Evolutionary conservation across 2,888 invertebrate genomes (phyloP), one percentile per base, ranked within the genome.

Genomic region (Agonopterix subpropinquella): DNA sequence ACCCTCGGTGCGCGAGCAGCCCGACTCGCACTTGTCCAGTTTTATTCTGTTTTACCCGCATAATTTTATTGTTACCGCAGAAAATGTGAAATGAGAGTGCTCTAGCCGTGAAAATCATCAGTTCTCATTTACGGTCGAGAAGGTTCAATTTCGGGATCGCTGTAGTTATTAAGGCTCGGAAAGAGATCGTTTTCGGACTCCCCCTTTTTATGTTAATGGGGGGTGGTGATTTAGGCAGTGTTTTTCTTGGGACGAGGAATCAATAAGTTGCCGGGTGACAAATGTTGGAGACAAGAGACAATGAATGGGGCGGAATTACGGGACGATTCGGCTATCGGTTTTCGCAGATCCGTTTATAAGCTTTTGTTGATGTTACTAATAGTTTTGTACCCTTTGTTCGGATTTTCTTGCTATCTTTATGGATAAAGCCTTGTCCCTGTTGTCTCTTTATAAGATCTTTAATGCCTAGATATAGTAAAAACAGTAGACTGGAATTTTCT

Each of bases 91-190:
- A 47, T 52, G 53, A 43, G 50, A 55, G 53, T 52, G 50, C 45
- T 47, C 50, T 47, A 18, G 13, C 45, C 47, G 47, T 47, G 13
- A 47, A 47, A 67, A 65, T 67, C 61, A 70, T 67, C 62, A 54
- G 53, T 58, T 63, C 62, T 53, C 55, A 55, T 66, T 73, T 57
- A 67, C 68, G 67, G 64, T 55, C 62, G 63, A 64, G 52, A 51
- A 59, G 53, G 44, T 72, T 57, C 64, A 74, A 77, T 76, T 71
- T 58, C 50, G 50, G 52, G 50, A 35, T 36, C 39, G 39, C 18
- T 35, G 11, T 15, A 37, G 11, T 15, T 41, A 15, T 35, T 48
- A 36, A 28, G 42, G 28, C 35, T 42, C 11, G n/a, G 9, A n/a
- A 39, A n/a, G 39, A n/a, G 39, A 39, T 9, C 39, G 39, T n/a